Conservation (phyloP, 92 coral and sea anemone genomes). For the Desmophyllum pertusum region DNA sequence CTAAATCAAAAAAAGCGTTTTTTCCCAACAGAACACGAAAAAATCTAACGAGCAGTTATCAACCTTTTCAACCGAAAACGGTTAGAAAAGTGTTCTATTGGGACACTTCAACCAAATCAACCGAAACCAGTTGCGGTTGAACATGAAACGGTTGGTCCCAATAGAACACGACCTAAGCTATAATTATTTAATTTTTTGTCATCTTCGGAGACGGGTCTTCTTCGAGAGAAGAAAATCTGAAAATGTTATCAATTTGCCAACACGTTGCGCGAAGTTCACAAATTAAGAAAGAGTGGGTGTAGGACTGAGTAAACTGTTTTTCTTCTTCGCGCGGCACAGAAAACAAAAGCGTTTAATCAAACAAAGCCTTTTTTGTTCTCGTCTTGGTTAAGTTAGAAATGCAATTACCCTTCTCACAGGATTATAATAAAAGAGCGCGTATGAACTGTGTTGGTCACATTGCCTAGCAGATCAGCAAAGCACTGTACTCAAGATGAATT, state of each 20-base stretch:
- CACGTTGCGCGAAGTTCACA: background rate
- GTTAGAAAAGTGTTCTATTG: too few relatives aligned
- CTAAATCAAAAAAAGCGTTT: too few relatives aligned
- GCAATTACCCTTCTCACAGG: background rate
- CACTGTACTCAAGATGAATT: background rate
- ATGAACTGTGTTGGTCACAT: background rate
- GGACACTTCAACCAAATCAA: too few relatives aligned
- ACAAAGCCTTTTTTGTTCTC: background rate
- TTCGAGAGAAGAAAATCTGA: too few relatives aligned
- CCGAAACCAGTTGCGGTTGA: too few relatives aligned
- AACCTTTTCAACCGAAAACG: too few relatives aligned
- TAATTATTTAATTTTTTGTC: too few relatives aligned
- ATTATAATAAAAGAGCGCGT: background rate
- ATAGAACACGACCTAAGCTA: too few relatives aligned
- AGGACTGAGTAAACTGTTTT: background rate
- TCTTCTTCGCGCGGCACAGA: background rate
- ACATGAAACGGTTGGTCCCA: too few relatives aligned
- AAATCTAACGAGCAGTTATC: too few relatives aligned
- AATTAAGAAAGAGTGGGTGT: background rate
- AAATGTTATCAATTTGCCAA: background rate
- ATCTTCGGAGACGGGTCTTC: too few relatives aligned
- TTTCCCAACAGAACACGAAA: too few relatives aligned
- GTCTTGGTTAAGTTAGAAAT: background rate
- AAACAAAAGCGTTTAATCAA: background rate
- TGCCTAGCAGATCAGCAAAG: background rate